Percentiles rank a stretch among this genome's conserved stretches.
Conservation (phyloP, 2,888 invertebrate genomes). For the Nymphalis urticae region DNA sequence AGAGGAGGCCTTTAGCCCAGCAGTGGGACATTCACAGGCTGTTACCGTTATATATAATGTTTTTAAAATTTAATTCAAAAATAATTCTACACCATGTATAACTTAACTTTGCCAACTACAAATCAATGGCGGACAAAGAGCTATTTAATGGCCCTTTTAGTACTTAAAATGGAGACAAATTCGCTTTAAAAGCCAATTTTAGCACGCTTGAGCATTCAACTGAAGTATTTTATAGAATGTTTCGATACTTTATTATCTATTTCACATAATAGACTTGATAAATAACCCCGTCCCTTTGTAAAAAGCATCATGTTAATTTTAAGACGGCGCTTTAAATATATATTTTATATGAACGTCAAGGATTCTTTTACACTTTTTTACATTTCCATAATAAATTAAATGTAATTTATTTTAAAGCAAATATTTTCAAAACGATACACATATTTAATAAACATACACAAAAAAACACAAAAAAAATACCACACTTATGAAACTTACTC, state of each 20-base stretch:
- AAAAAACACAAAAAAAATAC: too few relatives aligned
- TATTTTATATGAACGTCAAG: not conserved
- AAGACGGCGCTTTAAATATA: not conserved
- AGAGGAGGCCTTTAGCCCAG: too few relatives aligned
- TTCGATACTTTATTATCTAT: conserved; percentile 34
- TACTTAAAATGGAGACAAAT: conserved; percentile 75
- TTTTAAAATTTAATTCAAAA: too few relatives aligned
- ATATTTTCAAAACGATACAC: not conserved
- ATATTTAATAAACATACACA: too few relatives aligned
- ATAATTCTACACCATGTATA: conserved; percentile 51
- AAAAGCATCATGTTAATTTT: conserved; percentile 2
- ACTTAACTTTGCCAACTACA: conserved; percentile 55
- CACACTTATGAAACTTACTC: too few relatives aligned
- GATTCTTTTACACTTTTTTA: too few relatives aligned
- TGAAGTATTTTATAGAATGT: conserved; percentile 49
- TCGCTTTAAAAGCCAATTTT: conserved; percentile 68
- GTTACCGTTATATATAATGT: too few relatives aligned
- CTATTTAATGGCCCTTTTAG: conserved; percentile 71
- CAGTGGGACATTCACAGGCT: too few relatives aligned
- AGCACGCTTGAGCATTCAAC: conserved; percentile 50
- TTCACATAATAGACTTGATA: conserved; percentile 31
- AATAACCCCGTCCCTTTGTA: conserved; percentile 13
- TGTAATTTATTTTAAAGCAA: not conserved
- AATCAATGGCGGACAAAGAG: conserved; percentile 71
- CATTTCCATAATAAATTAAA: too few relatives aligned